phyloP scores from a whole-genome alignment of 2,888 invertebrate species.

The Cephus pygmeus region DNA sequence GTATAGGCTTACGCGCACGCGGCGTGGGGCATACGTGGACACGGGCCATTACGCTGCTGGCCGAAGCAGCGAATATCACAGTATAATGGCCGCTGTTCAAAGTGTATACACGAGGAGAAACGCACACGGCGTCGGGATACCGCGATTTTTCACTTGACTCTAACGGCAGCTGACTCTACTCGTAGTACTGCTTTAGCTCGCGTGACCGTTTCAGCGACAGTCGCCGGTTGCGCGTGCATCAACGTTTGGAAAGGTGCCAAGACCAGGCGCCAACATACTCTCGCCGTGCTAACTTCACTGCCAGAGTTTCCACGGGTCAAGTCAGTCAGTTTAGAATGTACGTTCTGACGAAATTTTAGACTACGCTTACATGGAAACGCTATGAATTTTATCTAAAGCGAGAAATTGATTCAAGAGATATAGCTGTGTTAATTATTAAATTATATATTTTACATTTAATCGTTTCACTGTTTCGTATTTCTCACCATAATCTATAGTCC shows the following conservation, averaged over 20 bases:
- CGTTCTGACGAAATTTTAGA: not conserved
- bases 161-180: not conserved
- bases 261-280: conserved; percentile 53
- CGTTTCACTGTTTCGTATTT: not conserved
- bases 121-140: not conserved
- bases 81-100: not conserved
- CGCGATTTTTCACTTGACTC: conserved; percentile 1
- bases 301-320: not conserved
- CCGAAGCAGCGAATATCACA: not conserved
- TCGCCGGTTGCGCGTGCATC: not conserved
- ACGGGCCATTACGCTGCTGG: not conserved
- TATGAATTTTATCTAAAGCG: not conserved
- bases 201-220: not conserved
- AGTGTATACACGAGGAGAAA: not conserved
- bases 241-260: conserved; percentile 44
- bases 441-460: not conserved
- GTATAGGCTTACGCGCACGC: not conserved
- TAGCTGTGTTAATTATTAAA: not conserved
- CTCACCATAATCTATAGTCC: not conserved
- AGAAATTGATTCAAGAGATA: not conserved
- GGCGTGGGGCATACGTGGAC: not conserved
- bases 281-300: conserved; percentile 12
- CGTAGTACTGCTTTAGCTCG: not conserved
- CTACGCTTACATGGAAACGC: not conserved
- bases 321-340: not conserved